Evolutionary conservation across 2,113 vertebrate genomes (phyloP), one percentile per base, ranked within the genome.

Genomic region (Pteruthius melanotis): DNA sequence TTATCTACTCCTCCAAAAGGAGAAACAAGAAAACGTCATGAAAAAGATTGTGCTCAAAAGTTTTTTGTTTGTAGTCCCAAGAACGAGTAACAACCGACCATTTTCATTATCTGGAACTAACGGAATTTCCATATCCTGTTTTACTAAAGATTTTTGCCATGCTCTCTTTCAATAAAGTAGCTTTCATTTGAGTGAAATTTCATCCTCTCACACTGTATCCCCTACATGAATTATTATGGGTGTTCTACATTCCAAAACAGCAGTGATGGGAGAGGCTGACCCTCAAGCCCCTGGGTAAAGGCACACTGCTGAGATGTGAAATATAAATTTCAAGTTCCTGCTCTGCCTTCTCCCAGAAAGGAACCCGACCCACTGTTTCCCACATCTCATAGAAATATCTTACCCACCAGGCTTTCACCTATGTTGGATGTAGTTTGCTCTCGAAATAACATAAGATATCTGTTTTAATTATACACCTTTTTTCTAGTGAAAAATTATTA

Each of bases 391-490:
- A 86, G 24, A 83, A 80, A 70, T 44, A 77, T 16, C 12, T 72
- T 56, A 42, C 5, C 27, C 16, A 72, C 2, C 10, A 52, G 33
- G 6, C 27, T 80, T 65, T 79, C 35, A 75, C 18, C 35, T 69
- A 11, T 57, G 52, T 18, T 47, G 50, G 24, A n/a, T 57, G 23
- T 11, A 37, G 1, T 45, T 95, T 74, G 2, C 17, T 57, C 45
- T 72, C 17, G 72, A 69, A 92, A 83, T 53, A 47, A 28, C 10
- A 20, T 64, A 57, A 87, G 54, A 59, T 27, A 0, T 17, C 6
- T 3, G 0, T 30, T 69, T 74, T n/a, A 72, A 49, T 53, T 2
- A 40, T 10, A 40, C 1, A 3, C 1, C 0, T 7, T 64, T 68
- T 76, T 65, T 49, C 60, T 49, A 80, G 15, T n/a, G 40, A 76